Evolutionary conservation across 2,113 vertebrate genomes (phyloP), one percentile per base, ranked within the genome.

Genomic region (Meleagris gallopavo): DNA sequence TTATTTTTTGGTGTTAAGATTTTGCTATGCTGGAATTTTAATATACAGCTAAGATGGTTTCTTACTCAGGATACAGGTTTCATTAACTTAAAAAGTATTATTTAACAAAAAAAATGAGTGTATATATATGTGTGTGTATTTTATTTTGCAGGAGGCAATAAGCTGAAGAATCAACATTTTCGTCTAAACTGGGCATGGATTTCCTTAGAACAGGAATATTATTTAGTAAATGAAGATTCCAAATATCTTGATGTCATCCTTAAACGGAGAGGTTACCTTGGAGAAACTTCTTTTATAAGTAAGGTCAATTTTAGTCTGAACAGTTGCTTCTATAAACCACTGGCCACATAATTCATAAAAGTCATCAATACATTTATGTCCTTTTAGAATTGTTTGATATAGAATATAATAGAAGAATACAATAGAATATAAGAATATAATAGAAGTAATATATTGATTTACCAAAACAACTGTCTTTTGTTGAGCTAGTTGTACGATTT

Each of bases 201-300:
- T 89, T 99, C 99, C 15, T 97, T 99, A 86, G 99, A 99, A 97
- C 99, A 98, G 84, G 97, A 98, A 16, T 98, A 98, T 96, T 99
- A 99, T 45, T 97, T 98, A 77, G 97, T 99, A 95, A 98, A 99
- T 18, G 99, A 99, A 88, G 98, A 99, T 73, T 96, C 97, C 91
- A 99, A 98, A 96, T 98, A 98, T 93, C 96, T 99, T 86, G 99
- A 99, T 94, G 97, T 99, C 78, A 87, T 98, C 87, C 98, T 99
- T 78, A 99, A 98, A 88, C 98, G 99, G 20, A 98, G 99, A 92
- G 99, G 99, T 21, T 99, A 98, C 91, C 97, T 99, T 71, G 99
- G 99, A 83, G 99, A 99, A 97, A 99, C 99, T 0, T 99, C 99
- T 18, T 99, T 99, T 90, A 97, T 99, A 92, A 98, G 99, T 99